Evolutionary conservation across 2,888 invertebrate species (phyloP).

Genomic region (Pardosa pseudoannulata): DNA sequence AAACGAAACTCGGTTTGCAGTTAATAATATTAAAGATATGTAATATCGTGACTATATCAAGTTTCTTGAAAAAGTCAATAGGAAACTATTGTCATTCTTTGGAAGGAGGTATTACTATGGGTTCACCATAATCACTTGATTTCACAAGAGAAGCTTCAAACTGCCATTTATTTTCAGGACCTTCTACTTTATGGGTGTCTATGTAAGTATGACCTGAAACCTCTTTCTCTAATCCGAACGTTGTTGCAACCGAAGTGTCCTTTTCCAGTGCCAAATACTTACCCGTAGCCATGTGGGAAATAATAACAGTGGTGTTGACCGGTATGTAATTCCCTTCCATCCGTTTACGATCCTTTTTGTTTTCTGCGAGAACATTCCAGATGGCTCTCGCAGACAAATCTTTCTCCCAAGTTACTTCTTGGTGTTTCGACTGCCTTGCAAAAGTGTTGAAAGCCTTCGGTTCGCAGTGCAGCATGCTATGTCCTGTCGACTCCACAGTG

Average conservation of each 20-base stretch:
- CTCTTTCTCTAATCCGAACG: conserved; percentile 50
- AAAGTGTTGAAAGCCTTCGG: conserved; percentile 13
- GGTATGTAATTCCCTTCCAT: conserved; percentile 27
- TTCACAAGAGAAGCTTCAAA: conserved; percentile 33
- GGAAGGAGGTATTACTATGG: conserved; percentile 15
- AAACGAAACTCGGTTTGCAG: too few relatives aligned
- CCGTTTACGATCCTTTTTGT: not conserved
- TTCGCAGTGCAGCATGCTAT: conserved; percentile 30
- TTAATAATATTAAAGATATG: not conserved
- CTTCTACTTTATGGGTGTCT: conserved; percentile 11
- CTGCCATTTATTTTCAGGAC: conserved; percentile 39
- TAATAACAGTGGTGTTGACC: conserved; percentile 22
- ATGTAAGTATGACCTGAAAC: conserved; percentile 36
- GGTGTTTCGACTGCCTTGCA: conserved; percentile 32
- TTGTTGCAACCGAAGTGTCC: conserved; percentile 21
- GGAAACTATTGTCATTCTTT: not conserved
- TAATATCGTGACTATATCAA: not conserved
- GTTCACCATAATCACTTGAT: conserved; percentile 27
- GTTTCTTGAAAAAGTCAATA: not conserved
- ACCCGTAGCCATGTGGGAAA: conserved; percentile 15
- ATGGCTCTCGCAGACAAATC: conserved; percentile 26
- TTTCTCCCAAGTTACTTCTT: conserved; percentile 47
- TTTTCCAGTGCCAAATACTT: conserved; percentile 37
- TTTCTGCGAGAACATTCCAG: conserved; percentile 18
- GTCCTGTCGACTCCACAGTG: conserved; percentile 25